Evolutionary conservation across 1,140 invertebrate species (phyloP), one percentile per base, ranked within the genome.

Genomic region (Drosophila leontia): DNA sequence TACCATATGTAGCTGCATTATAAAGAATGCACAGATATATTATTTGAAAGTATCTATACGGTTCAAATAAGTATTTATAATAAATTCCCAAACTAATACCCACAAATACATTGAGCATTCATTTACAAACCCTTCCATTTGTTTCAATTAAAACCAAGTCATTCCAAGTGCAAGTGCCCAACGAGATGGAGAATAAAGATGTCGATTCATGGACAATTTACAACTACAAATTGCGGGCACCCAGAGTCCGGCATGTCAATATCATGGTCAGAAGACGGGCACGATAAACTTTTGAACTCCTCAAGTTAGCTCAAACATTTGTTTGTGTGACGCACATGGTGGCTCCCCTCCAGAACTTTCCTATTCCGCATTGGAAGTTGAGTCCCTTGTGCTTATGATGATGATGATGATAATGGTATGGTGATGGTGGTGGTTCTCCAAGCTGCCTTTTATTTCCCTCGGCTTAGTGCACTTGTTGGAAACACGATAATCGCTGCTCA

Each of bases 231-330:
- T 90, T 85, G 74, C 58, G 45, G 65, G 55, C 47, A 50, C 47
- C 53, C 45, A 41, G 34, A 48, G 69, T 51, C 62, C 55, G 75
- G 83, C 85, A 84, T 88, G 75, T 88, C 85, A 88, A 90, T 90
- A 88, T 88, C 85, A 88, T 77, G 85, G 85, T 74, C 85, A 88
- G 34, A 55, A 55, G 65, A 59, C 79, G 50, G 51, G 55, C 60
- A 74, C 80, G 85, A 88, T 88, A 88, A 88, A 88, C 85, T 88
- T 88, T 81, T 88, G 84, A 88, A 83, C 84, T 83, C 68, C 74
- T 78, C 64, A 50, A 75, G 64, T 70, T 75, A 58, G 35, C 60
- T 58, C 76, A 75, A 70, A 59, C 65, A 70, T 79, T 75, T 75
- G 69, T 70, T 67, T 63, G 47, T 61, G 35, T 64, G 63, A 61